phyloP scores from a whole-genome alignment of 2,888 invertebrate genomes.

The Callimorpha dominula region DNA sequence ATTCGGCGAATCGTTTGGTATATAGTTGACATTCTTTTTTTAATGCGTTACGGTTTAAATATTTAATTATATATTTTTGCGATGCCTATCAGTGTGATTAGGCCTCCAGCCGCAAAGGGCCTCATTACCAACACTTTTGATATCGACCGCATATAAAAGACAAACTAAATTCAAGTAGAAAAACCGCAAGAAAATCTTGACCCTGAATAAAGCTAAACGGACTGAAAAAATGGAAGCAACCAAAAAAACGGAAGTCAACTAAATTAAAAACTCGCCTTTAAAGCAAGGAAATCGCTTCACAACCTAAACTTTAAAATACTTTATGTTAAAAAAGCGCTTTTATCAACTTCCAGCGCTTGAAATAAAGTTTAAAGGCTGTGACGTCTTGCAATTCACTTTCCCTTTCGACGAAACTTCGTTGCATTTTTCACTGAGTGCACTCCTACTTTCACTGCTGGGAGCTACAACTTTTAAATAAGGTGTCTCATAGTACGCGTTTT shows the following conservation, averaged over 20 bases:
- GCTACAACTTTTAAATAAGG: constrained; percentile 66
- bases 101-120: too few relatives aligned
- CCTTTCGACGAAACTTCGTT: constrained; percentile 71
- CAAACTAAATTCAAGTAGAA: neutral
- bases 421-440: constrained; percentile 79
- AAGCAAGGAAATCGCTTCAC: constrained; percentile 28
- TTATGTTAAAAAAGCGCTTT: constrained; percentile 45
- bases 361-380: constrained; percentile 53
- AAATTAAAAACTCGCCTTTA: constrained; percentile 2
- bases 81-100: too few relatives aligned
- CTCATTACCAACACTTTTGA: neutral
- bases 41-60: too few relatives aligned
- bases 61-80: too few relatives aligned
- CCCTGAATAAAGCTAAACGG: neutral
- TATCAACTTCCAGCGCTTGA: constrained; percentile 50
- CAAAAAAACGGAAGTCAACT: neutral
- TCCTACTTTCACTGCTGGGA: constrained; percentile 70
- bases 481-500: constrained; percentile 39
- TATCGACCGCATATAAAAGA: neutral
- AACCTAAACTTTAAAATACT: constrained; percentile 37
- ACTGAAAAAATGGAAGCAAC: neutral
- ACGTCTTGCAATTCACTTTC: constrained; percentile 70
- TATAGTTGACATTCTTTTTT: too few relatives aligned
- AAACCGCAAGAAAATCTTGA: neutral
- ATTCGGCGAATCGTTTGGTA: too few relatives aligned